Evolutionary conservation across 2,797 vertebrate species (phyloP).

Genomic region (Valencia hispanica): DNA sequence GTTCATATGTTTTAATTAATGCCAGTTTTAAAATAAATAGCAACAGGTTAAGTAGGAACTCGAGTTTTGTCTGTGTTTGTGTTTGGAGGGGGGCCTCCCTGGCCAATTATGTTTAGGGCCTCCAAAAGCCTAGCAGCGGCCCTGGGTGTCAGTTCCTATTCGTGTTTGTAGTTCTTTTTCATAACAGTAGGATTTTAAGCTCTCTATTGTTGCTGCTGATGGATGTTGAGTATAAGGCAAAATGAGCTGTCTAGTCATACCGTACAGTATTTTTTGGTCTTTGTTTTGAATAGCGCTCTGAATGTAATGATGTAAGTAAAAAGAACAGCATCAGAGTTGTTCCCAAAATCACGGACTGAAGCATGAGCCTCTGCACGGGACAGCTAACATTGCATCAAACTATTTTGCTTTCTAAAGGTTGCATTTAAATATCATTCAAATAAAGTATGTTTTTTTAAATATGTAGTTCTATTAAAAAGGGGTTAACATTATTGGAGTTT

Average conservation of each 20-base stretch:
- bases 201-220: background rate
- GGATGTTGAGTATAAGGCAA: background rate
- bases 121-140: too few species aligned
- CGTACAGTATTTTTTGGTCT: background rate
- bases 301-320: constrained; percentile 38
- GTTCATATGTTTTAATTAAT: too few species aligned
- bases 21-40: too few species aligned
- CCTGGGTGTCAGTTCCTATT: background rate
- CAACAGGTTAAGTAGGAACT: too few species aligned
- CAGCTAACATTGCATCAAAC: constrained; percentile 1
- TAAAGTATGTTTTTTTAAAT: background rate
- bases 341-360: constrained; percentile 21
- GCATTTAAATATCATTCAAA: background rate
- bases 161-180: background rate
- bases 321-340: constrained; percentile 27
- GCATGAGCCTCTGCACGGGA: constrained; percentile 18
- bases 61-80: too few species aligned
- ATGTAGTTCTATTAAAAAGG: constrained; percentile 5
- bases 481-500: background rate
- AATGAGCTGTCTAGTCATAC: background rate
- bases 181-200: background rate
- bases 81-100: too few species aligned
- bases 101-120: too few species aligned
- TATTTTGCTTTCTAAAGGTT: constrained; percentile 10
- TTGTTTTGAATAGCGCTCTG: constrained; percentile 7